A percentile compares a stretch with the other conserved stretches of the same genome.
Conservation (phyloP, 2,797 vertebrate genomes). For the Cephalopachus bancanus region DNA sequence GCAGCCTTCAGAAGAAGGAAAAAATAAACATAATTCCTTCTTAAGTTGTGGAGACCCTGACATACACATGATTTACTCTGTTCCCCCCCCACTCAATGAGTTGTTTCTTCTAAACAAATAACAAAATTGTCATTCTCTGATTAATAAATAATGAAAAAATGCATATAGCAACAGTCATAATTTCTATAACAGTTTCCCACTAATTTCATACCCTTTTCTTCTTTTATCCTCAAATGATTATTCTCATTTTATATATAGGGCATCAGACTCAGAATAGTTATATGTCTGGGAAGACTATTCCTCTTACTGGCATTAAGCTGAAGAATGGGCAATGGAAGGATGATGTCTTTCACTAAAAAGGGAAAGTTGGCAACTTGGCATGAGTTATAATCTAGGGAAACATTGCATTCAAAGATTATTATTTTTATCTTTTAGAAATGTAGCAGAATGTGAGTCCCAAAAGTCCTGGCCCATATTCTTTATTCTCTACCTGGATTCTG, state of each 20-base stretch:
- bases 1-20: background rate
- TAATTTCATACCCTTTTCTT: conserved; percentile 51
- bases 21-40: conserved; percentile 38
- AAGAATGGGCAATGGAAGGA: background rate
- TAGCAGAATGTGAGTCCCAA: background rate
- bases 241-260: background rate
- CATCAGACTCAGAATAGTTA: conserved; percentile 21
- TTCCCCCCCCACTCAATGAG: background rate
- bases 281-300: background rate
- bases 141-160: background rate
- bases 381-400: conserved; percentile 44
- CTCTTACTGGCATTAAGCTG: too few species aligned
- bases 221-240: conserved; percentile 26
- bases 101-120: conserved; percentile 39
- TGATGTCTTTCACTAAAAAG: conserved; percentile 7
- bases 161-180: background rate
- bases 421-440: conserved; percentile 20
- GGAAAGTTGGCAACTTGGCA: background rate
- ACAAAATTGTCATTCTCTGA: background rate
- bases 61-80: background rate
- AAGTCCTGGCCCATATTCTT: background rate
- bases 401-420: background rate
- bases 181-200: background rate
- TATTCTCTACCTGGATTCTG: background rate
- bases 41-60: background rate